These are phyloP conservation scores for Agrotis segetum DNA, from an alignment of 2,888 invertebrate genomes.

Conservation along the genomic window DNA sequence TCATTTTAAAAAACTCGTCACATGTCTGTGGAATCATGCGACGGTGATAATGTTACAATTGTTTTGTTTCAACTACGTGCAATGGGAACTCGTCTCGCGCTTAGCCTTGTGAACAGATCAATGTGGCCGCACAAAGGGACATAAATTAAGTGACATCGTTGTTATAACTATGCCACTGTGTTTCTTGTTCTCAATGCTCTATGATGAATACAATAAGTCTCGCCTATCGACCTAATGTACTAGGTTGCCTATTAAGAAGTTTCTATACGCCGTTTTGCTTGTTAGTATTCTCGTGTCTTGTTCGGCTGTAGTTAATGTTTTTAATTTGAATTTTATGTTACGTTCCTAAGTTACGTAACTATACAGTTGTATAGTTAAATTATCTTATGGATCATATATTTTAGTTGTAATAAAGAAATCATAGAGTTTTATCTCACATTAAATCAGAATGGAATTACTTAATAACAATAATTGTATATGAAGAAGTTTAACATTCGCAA, in stretches of 20 bases:
- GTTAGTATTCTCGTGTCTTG: slow-evolving; percentile 40
- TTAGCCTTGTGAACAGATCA: slow-evolving; percentile 64
- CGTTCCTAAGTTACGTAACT: slow-evolving; percentile 22
- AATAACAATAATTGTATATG: slow-evolving; percentile 35
- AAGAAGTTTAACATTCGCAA: slow-evolving; percentile 24
- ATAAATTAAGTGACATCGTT: slow-evolving; percentile 70
- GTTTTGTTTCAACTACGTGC: slow-evolving; percentile 63
- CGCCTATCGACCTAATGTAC: slow-evolving; percentile 39
- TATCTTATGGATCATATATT: slow-evolving; percentile 33
- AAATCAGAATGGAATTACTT: slow-evolving; percentile 43
- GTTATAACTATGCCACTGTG: slow-evolving; percentile 65
- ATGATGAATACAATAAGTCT: slow-evolving; percentile 61
- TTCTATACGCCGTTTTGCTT: slow-evolving; percentile 45
- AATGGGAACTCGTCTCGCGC: slow-evolving; percentile 59
- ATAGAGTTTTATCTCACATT: slow-evolving; percentile 29
- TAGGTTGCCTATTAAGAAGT: slow-evolving; percentile 39
- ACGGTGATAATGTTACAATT: slow-evolving; percentile 61
- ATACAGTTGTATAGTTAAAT: slow-evolving; percentile 7
- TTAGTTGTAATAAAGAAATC: slow-evolving; percentile 34
- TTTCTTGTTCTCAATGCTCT: slow-evolving; percentile 60
- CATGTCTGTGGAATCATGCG: slow-evolving; percentile 61
- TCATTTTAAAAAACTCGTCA: slow-evolving; percentile 68
- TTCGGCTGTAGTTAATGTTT: slow-evolving; percentile 31
- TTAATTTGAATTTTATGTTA: slow-evolving; percentile 27
- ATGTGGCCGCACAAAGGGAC: slow-evolving; percentile 69